These are phyloP conservation scores for Hyles vespertilio DNA, from an alignment of 1,140 invertebrate genomes.

Conservation along the genomic window DNA sequence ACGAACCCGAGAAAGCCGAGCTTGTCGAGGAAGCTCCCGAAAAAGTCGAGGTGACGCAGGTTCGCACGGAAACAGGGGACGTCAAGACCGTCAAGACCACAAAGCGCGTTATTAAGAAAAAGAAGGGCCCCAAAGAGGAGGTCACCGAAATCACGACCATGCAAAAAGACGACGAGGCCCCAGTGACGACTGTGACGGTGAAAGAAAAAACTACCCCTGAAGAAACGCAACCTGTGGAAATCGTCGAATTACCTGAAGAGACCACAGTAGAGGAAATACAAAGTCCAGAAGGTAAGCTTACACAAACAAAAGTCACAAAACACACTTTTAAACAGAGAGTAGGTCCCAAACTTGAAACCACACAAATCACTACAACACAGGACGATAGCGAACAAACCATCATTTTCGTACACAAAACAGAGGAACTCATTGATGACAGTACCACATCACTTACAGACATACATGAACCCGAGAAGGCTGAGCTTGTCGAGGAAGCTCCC, in stretches of 20 bases:
- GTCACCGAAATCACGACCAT: constrained; percentile 13
- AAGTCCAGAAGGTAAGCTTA: constrained; percentile 24
- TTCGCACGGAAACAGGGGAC: too few relatives aligned
- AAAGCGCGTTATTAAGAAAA: constrained; percentile 8
- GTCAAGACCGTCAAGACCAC: constrained; percentile 1
- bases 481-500: constrained; percentile 44
- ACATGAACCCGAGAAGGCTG: constrained; percentile 36
- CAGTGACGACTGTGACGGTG: not conserved
- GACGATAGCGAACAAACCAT: constrained; percentile 41
- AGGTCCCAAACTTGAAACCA: constrained; percentile 37
- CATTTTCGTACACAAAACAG: constrained; percentile 35
- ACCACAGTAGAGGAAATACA: constrained; percentile 18
- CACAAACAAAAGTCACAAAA: constrained; percentile 41
- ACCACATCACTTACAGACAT: constrained; percentile 21
- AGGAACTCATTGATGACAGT: constrained; percentile 39
- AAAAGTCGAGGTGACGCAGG: too few relatives aligned
- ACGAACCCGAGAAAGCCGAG: too few relatives aligned
- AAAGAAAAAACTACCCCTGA: constrained; percentile 6
- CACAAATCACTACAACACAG: constrained; percentile 45
- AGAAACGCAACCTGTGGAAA: constrained; percentile 6
- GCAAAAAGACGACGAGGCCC: constrained; percentile 31
- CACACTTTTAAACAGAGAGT: constrained; percentile 51
- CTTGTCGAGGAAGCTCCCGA: too few relatives aligned
- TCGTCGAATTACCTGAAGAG: constrained; percentile 18
- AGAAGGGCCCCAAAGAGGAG: constrained; percentile 8